Evolutionary conservation across 2,113 vertebrate species (phyloP), one percentile per base, ranked within the genome.

Genomic region (Pituophis catenifer): DNA sequence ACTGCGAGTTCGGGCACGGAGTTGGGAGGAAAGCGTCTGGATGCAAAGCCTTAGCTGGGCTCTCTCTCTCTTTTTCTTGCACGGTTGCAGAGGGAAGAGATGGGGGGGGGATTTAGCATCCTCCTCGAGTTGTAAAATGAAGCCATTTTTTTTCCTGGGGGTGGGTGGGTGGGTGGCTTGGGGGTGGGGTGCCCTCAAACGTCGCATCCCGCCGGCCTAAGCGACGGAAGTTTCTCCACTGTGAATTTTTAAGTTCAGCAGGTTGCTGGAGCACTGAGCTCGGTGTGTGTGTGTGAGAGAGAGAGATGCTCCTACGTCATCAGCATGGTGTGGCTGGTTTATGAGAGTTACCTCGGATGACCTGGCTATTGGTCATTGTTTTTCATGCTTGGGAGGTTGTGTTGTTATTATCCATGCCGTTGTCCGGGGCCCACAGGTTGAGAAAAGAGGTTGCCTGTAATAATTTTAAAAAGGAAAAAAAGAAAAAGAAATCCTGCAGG

Each of bases 161-260:
- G 44, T 3, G 44, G 44, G 44, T 3, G 58, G 58, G 58, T 7
- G 57, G 6, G 57, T 7, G 12, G 65, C 38, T 44, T 44, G 11
- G 29, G 5, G 11, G 5, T 3, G 59, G 59, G 59, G 4, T 4
- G 26, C 15, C 62, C 12, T n/a, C 11, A 5, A 13, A 5, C 11
- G 65, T 33, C 5, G 13, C n/a, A 38, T 3, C 15, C 12, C 62
- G 29, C 12, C 62, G 62, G 29, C 11, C 29, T n/a, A 7, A 11
- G 0, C 0, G 24, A 26, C 1, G 3, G 11, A 29, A 4, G 29
- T 2, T 70, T 70, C 6, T 75, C n/a, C 13, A 13, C n/a, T 1
- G 5, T 5, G 65, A 15, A 6, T 6, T 13, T 13, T n/a, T 5
- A 15, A 70, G 15, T 81, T 19, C 33, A 17, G n/a, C 70, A 19